Percentiles rank a stretch among this genome's conserved stretches.
Conservation (phyloP, 2,113 vertebrate species). For the Ammospiza nelsoni region DNA sequence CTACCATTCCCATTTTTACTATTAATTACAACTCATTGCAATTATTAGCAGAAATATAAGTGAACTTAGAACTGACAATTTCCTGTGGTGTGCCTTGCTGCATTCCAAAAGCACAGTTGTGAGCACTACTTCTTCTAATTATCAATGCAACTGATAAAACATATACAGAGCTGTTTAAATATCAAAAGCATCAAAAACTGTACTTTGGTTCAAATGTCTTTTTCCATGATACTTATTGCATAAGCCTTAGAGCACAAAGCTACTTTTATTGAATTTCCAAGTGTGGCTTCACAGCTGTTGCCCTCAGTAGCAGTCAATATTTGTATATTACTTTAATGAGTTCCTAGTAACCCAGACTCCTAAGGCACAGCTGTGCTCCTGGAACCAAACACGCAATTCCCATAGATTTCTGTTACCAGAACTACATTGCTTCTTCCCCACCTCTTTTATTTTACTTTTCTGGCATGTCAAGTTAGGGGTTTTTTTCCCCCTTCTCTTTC, state of each 20-base stretch:
- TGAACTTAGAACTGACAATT: not conserved
- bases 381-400: not conserved
- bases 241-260: not conserved
- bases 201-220: not conserved
- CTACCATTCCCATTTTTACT: not conserved
- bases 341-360: slow-evolving; percentile 10
- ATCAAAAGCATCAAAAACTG: not conserved
- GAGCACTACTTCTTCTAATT: not conserved
- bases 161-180: not conserved
- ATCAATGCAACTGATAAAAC: not conserved
- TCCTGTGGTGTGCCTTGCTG: not conserved
- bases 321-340: slow-evolving; percentile 32
- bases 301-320: slow-evolving; percentile 33
- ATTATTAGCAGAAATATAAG: not conserved
- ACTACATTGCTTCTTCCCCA: not conserved
- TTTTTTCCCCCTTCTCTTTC: not conserved
- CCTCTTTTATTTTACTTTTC: slow-evolving; percentile 6
- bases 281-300: slow-evolving; percentile 30
- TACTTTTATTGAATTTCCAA: not conserved
- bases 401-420: not conserved
- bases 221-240: not conserved
- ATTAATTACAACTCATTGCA: not conserved
- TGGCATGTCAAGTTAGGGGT: not conserved
- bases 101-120: not conserved
- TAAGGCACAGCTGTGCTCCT: slow-evolving; percentile 19